Conservation (phyloP, 1,140 invertebrate species). For the Zaprionus africanus region DNA sequence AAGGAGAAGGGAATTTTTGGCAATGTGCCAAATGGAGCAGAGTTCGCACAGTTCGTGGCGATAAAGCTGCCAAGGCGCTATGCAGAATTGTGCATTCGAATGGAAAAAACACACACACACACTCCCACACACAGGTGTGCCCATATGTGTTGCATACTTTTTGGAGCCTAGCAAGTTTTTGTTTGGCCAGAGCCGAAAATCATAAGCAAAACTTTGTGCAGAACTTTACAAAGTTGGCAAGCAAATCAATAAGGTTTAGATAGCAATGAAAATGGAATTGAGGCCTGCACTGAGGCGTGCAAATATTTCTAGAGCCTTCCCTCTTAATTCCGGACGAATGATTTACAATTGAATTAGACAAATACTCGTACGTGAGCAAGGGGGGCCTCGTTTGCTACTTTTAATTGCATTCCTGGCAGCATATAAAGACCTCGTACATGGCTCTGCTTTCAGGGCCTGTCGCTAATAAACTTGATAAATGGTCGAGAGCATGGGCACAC, state of each 20-base stretch:
- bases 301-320: background rate
- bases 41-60: constrained; percentile 22
- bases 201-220: background rate
- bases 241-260: constrained; percentile 14
- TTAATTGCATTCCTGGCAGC: constrained; percentile 24
- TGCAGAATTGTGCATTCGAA: constrained; percentile 33
- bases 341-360: constrained; percentile 26
- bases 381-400: constrained; percentile 2
- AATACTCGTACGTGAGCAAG: constrained; percentile 10
- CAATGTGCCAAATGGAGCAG: constrained; percentile 30
- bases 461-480: constrained; percentile 82
- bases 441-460: constrained; percentile 17
- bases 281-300: background rate
- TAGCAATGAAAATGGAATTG: background rate
- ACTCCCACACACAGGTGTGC: background rate
- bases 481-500: constrained; percentile 49
- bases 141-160: constrained; percentile 22
- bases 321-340: background rate
- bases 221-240: background rate
- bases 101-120: constrained; percentile 37
- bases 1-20: constrained; percentile 5
- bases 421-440: constrained; percentile 32
- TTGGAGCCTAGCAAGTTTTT: constrained; percentile 9
- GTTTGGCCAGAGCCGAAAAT: constrained; percentile 4
- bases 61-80: constrained; percentile 43